Percentiles rank a stretch among this genome's conserved stretches.
These are phyloP conservation scores for Willisornis vidua DNA, from an alignment of 2,113 vertebrate species.

Conservation along the genomic window DNA sequence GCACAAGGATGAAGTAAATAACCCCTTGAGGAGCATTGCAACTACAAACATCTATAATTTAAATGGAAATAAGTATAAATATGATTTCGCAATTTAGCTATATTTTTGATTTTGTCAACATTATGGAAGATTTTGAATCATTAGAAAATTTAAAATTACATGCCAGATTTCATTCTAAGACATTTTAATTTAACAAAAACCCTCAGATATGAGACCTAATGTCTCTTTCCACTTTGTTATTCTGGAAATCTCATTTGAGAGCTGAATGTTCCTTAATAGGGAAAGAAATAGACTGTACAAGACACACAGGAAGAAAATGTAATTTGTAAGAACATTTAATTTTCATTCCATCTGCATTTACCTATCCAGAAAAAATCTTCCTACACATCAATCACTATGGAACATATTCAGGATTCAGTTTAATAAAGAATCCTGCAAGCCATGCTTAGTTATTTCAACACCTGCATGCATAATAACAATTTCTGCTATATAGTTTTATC, in stretches of 20 bases:
- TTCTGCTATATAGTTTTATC: neutral
- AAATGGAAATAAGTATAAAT: neutral
- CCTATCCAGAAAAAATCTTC: neutral
- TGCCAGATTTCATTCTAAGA: neutral
- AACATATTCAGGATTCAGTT: neutral
- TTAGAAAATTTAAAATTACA: neutral
- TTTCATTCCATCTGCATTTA: neutral
- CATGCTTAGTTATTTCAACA: neutral
- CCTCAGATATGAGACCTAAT: neutral
- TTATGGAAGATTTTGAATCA: neutral
- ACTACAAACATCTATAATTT: neutral
- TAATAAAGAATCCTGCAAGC: neutral
- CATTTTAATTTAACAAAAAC: neutral
- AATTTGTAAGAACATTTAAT: neutral
- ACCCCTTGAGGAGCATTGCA: neutral
- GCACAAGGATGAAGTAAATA: neutral
- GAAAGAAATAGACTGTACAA: neutral
- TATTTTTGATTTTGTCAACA: neutral
- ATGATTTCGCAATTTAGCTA: neutral
- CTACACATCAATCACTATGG: neutral
- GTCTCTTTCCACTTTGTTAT: neutral
- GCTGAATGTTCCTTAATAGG: neutral
- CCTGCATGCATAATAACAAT: neutral
- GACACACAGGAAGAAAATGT: neutral
- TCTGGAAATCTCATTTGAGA: constrained; percentile 6